Base-by-base conservation (phyloP, 2,888 invertebrate species). In the Antitype chi region DNA sequence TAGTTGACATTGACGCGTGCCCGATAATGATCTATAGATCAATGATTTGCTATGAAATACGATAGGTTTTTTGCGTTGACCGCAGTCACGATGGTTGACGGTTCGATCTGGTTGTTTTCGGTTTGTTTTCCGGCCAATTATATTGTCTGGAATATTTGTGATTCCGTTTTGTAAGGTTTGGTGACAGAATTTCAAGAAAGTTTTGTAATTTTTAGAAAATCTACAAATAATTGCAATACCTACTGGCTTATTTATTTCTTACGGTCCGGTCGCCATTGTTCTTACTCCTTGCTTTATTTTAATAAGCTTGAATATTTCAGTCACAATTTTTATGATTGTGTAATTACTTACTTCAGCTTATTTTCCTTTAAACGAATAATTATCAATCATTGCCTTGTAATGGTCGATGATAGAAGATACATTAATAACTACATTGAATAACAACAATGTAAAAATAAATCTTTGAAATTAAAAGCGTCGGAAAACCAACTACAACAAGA, bases 1-100 rank as follows among this genome's bases (percentile, higher is more conserved):
- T 91, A 78, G 91, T 90, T 92, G 92, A 93, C 92, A 92, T 90
- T 91, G 94, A 91, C 95, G 92, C 94, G 94, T 93, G 94, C 92
- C 82, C 87, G 92, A 92, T 94, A 93, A 90, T 89, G 92, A 94
- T 94, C 94, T 91, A 91, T 92, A 90, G 91, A 93, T 91, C 91
- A 86, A 89, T 92, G 88, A 90, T 92, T 92, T 91, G 85, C 87
- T 91, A 90, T 90, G 91, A 92, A 92, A 93, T 88, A 88, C 88
- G 91, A 92, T 94, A 89, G 84, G 66, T 81, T 88, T 94, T 94
- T 93, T 93, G 91, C 88, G 80, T 72, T 92, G 91, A 93, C 93
- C 93, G 88, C 88, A 89, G 89, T 88, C 82, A 88, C 85, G 84
- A 87, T 70, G 70, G 63, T 67, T 74, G 59, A 32, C 68, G 66